Base-by-base conservation (phyloP, 2,888 invertebrate genomes). In the Torymus tubicola region DNA sequence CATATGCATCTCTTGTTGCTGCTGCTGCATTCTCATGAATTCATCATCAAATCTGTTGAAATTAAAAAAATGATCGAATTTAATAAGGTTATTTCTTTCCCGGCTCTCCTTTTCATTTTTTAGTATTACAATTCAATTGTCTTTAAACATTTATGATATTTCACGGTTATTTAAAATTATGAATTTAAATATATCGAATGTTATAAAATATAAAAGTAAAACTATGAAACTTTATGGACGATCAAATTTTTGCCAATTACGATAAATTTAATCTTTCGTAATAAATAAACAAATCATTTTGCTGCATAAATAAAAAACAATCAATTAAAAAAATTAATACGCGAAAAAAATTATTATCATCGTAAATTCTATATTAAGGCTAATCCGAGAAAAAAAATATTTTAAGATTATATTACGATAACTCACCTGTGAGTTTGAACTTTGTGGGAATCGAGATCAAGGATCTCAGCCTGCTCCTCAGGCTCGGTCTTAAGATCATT, bases 391-490 rank as follows among this genome's bases (percentile, higher is more conserved):
- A 61, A 42, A 11, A n/a, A 64, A 53, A 53, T 11, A 2, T 24
- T 21, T 55, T 14, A 3, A 65, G 55, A 68, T 24, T 67, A 74
- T 64, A 21, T n/a, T 0, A 21, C 16, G n/a, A 42, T n/a, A 0
- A 70, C 80, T 69, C 93, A 94, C 85, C 93, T 93, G 78, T 94
- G 94, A 84, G 93, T 93, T 86, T 94, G 95, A 1, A 97, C 96
- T 91, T 97, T 97, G 88, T 97, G 97, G 0, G 96, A 97, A 89
- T 97, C 97, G 82, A 97, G 92, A 89, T 97, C 97, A 76, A 97
- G 92, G 84, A 97, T 95, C 87, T 97, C 97, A 14, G 95, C 94
- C 68, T 95, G 95, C 80, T 95, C 94, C 86, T 95, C 95, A 70
- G 94, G 93, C 87, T 95, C 94, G 86, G 93, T 93, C 87, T 94